These are phyloP conservation scores for Gadopsis bispinosus DNA, from an alignment of 2,797 vertebrate species.

Conservation along the genomic window DNA sequence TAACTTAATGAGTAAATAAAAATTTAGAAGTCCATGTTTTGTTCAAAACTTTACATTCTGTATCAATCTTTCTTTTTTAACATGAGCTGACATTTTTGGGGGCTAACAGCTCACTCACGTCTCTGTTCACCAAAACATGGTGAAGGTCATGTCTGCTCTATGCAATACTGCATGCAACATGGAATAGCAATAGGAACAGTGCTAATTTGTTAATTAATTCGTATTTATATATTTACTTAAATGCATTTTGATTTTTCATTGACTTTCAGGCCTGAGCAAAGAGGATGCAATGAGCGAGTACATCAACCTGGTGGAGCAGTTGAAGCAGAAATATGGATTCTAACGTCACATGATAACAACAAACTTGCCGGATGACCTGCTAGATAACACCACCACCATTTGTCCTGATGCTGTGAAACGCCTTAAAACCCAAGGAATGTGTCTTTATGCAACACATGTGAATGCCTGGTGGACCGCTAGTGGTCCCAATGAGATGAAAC, in stretches of 20 bases:
- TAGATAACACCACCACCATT: neutral
- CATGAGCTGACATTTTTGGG: no score
- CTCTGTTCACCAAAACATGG: no score
- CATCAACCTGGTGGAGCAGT: constrained; percentile 77
- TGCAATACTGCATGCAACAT: neutral
- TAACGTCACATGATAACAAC: constrained; percentile 4
- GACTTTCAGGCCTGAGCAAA: constrained; percentile 86
- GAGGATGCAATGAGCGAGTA: constrained; percentile 89
- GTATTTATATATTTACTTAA: neutral
- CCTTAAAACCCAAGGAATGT: constrained; percentile 45
- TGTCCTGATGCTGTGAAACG: neutral
- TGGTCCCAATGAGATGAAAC: neutral
- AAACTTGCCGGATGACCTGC: neutral
- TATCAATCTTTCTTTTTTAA: no score
- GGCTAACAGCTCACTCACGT: no score
- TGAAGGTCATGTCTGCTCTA: no score
- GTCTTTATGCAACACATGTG: constrained; percentile 1
- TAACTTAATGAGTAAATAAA: no score
- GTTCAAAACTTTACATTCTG: no score
- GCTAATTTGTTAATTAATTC: neutral
- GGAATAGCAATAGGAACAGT: neutral
- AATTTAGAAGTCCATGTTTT: no score
- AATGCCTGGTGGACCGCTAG: neutral
- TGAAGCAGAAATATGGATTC: constrained; percentile 80
- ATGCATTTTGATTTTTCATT: neutral